phyloP scores from a whole-genome alignment of 2,888 invertebrate genomes.

The Epsilonema sp. region DNA sequence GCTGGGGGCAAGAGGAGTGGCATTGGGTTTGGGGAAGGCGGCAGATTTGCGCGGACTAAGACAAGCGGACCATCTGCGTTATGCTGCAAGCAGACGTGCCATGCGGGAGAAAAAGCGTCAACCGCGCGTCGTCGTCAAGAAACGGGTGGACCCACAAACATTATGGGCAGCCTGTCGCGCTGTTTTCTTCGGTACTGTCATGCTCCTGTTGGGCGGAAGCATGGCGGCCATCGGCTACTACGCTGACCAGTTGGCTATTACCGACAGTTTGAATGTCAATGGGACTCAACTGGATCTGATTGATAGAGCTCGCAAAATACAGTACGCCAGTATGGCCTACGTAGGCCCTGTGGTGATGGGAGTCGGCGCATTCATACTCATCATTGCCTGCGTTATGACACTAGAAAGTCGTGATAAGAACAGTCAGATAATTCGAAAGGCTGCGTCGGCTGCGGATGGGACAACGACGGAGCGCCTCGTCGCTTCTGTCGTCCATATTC shows the following conservation, averaged over 20 bases:
- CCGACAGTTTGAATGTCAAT: not conserved
- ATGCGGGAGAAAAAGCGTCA: not conserved
- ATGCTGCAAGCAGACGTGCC: not conserved
- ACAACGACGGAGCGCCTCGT: no score
- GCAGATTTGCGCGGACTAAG: constrained; percentile 12
- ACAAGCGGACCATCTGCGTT: not conserved
- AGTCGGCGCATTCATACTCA: constrained; percentile 85
- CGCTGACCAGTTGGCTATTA: constrained; percentile 14
- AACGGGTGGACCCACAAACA: constrained; percentile 26
- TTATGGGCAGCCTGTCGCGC: constrained; percentile 86
- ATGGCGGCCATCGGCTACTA: constrained; percentile 66
- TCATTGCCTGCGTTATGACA: constrained; percentile 94
- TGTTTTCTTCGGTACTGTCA: constrained; percentile 58
- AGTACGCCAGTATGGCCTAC: constrained; percentile 70
- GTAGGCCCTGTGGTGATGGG: constrained; percentile 97
- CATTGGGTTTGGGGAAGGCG: constrained; percentile 25
- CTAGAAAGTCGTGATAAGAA: constrained; percentile 83
- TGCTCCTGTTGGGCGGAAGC: constrained; percentile 67
- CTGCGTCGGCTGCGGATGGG: no score
- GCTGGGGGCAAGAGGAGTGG: constrained; percentile 23
- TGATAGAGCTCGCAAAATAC: constrained; percentile 24
- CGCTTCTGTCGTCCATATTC: no score
- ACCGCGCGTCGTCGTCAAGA: constrained; percentile 20
- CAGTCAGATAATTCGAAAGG: constrained; percentile 41
- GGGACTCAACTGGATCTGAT: not conserved